phyloP scores from a whole-genome alignment of 1,140 invertebrate species.

The Atopsyche davidsoni region DNA sequence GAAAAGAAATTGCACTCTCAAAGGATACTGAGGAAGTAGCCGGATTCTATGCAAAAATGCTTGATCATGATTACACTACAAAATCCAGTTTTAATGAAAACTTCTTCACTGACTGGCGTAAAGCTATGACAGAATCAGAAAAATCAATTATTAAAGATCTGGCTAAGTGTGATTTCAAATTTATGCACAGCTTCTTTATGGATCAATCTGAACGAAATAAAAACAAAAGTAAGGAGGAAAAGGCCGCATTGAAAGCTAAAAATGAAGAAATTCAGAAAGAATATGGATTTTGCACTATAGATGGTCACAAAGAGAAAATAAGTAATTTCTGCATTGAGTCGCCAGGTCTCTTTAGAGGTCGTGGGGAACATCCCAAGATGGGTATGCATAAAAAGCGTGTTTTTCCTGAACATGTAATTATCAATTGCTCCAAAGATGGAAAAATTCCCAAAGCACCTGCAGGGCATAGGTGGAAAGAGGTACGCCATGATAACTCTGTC shows the following conservation, averaged over 20 bases:
- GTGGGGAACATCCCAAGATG: constrained; percentile 98
- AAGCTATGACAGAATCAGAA: constrained; percentile 83
- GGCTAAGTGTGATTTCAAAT: constrained; percentile 88
- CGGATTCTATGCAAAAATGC: constrained; percentile 96
- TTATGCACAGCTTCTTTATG: constrained; percentile 78
- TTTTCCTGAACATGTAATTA: constrained; percentile 90
- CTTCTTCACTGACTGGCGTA: constrained; percentile 89
- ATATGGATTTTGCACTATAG: constrained; percentile 94
- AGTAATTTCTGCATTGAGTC: constrained; percentile 99
- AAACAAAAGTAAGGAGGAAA: constrained; percentile 86
- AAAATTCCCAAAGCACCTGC: constrained; percentile 77
- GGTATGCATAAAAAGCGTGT: constrained; percentile 90
- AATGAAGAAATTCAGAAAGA: constrained; percentile 87
- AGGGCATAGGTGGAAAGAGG: constrained; percentile 94
- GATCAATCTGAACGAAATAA: constrained; percentile 82
- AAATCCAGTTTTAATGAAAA: constrained; percentile 95
- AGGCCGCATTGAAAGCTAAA: constrained; percentile 75
- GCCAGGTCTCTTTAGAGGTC: constrained; percentile 90
- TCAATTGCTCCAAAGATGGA: constrained; percentile 94
- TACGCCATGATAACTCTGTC: constrained; percentile 89
- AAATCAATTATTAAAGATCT: constrained; percentile 75
- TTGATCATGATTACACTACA: constrained; percentile 97
- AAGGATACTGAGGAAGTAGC: constrained; percentile 91
- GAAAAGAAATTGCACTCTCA: constrained; percentile 80
- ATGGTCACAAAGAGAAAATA: constrained; percentile 98